These are phyloP conservation scores for Microchrysa polita DNA, from an alignment of 2,888 invertebrate genomes.

Conservation along the genomic window DNA sequence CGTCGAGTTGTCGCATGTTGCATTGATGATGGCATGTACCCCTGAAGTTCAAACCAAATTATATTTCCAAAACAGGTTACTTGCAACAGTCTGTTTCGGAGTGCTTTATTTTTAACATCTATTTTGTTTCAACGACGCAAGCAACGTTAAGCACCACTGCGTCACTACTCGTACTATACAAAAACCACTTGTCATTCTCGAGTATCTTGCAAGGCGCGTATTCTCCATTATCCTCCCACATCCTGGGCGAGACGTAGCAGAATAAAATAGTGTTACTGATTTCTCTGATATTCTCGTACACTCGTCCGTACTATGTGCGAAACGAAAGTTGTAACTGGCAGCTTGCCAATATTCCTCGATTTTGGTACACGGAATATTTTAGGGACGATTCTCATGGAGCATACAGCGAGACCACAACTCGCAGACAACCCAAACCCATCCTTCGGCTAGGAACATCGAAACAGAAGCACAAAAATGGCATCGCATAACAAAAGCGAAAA, in stretches of 20 bases:
- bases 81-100: too few relatives aligned
- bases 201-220: background rate
- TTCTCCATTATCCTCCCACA: background rate
- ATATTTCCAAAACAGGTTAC: too few relatives aligned
- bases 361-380: background rate
- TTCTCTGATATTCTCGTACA: background rate
- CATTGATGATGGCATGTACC: too few relatives aligned
- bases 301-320: conserved; percentile 18
- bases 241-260: background rate
- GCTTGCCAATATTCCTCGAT: conserved; percentile 9
- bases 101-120: too few relatives aligned
- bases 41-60: too few relatives aligned
- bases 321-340: conserved; percentile 32
- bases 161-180: background rate
- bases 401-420: too few relatives aligned
- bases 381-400: too few relatives aligned
- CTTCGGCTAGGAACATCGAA: too few relatives aligned
- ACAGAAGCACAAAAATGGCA: too few relatives aligned
- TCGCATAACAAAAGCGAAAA: background rate
- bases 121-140: too few relatives aligned
- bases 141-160: background rate
- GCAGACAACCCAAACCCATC: too few relatives aligned
- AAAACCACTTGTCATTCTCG: background rate
- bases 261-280: background rate
- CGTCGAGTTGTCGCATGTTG: too few relatives aligned